These are phyloP conservation scores for Trachelus tabidus DNA, from an alignment of 2,888 invertebrate genomes.

Conservation along the genomic window DNA sequence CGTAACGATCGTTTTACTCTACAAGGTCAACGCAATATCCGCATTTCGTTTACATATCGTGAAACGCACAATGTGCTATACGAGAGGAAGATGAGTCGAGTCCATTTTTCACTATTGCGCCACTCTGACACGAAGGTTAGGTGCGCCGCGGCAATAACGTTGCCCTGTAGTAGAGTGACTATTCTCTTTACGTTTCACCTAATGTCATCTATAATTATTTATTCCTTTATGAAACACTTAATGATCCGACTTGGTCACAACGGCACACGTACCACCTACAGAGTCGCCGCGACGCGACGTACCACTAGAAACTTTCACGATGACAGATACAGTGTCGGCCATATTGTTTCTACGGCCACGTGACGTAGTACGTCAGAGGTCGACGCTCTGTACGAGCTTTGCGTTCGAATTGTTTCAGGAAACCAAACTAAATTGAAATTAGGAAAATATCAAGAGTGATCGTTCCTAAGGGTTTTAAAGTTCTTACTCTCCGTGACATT, in stretches of 20 bases:
- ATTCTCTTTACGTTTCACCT: background rate
- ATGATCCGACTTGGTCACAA: background rate
- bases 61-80: slow-evolving; percentile 5
- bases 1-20: background rate
- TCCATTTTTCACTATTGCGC: slow-evolving; percentile 38
- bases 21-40: background rate
- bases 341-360: background rate
- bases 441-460: background rate
- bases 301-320: background rate
- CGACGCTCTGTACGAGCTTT: background rate
- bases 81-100: slow-evolving; percentile 38
- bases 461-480: background rate
- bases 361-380: background rate
- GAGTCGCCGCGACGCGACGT: background rate
- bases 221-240: background rate
- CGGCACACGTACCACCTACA: background rate
- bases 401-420: background rate
- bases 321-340: background rate
- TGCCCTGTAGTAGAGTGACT: background rate
- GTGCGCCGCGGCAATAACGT: background rate
- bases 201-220: background rate
- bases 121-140: background rate
- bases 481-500: background rate
- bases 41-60: background rate
- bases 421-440: background rate